Evolutionary conservation across 2,113 vertebrate species (phyloP).

Genomic region (Grammomys dolichurus): DNA sequence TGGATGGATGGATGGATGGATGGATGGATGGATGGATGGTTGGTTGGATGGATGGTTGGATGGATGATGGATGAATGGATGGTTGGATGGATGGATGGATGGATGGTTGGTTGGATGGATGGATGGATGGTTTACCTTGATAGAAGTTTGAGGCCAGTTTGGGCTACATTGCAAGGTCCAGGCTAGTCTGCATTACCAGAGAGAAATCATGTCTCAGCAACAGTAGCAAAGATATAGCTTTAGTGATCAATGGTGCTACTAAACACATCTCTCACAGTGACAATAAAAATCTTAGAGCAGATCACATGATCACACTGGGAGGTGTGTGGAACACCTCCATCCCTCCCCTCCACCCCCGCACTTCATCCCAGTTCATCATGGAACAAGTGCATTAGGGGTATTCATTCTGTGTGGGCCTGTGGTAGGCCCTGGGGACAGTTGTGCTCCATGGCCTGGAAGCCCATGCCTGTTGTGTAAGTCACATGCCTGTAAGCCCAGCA

Average conservation of each 20-base stretch:
- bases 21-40: not conserved
- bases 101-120: not conserved
- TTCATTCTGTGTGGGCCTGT: not conserved
- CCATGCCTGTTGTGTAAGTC: no score
- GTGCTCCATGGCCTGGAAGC: no score
- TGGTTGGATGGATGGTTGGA: not conserved
- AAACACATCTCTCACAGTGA: not conserved
- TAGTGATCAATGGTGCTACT: not conserved
- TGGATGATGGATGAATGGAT: not conserved
- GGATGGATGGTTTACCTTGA: not conserved
- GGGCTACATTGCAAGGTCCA: not conserved
- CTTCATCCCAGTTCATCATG: not conserved
- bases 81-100: not conserved
- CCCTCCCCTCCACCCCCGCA: not conserved
- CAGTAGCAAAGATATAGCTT: not conserved
- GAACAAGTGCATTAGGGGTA: not conserved
- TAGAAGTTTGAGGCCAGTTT: not conserved
- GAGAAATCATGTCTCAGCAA: not conserved
- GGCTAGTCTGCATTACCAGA: not conserved
- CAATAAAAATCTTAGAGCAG: not conserved
- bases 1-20: not conserved
- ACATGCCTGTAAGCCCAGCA: not conserved
- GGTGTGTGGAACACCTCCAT: not conserved
- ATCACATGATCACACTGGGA: not conserved
- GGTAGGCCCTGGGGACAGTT: not conserved